Evolutionary conservation across 2,797 vertebrate genomes (phyloP).

Genomic region (Ceyx erithaca): DNA sequence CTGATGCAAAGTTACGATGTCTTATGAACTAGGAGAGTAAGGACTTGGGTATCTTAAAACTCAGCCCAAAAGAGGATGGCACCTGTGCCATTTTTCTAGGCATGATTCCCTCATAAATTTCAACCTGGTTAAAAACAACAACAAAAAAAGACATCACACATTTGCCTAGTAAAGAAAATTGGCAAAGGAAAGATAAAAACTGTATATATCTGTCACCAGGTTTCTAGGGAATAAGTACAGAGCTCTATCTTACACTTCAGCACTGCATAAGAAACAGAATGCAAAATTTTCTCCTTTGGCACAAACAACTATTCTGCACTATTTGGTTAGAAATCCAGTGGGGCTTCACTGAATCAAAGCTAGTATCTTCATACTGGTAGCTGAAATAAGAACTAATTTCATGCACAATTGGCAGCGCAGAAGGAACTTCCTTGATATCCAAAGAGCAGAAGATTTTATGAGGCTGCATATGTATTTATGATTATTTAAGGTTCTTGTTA

Average conservation of each 20-base stretch:
- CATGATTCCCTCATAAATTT: neutral
- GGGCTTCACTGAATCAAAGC: conserved; percentile 64
- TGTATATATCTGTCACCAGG: conserved; percentile 22
- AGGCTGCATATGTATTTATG: conserved; percentile 71
- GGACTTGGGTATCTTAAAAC: neutral
- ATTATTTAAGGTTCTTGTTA: conserved; percentile 74
- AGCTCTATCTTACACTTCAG: conserved; percentile 37
- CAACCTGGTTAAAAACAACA: neutral
- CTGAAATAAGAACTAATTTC: conserved; percentile 78
- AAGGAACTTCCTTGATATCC: conserved; percentile 71
- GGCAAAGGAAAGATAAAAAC: conserved; percentile 55
- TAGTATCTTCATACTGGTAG: conserved; percentile 60
- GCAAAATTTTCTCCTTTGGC: conserved; percentile 51
- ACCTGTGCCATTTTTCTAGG: neutral
- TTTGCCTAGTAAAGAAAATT: conserved; percentile 18
- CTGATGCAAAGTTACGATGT: neutral
- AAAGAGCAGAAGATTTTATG: conserved; percentile 68
- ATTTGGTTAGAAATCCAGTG: conserved; percentile 72
- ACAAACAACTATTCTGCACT: conserved; percentile 42
- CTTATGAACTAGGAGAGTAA: neutral
- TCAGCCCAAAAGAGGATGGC: neutral
- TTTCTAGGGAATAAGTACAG: conserved; percentile 50
- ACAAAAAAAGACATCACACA: neutral
- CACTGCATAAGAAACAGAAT: conserved; percentile 34
- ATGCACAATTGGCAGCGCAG: conserved; percentile 74